Evolutionary conservation across 2,888 invertebrate species (phyloP).

Genomic region (Rotaria magnacalcarata): DNA sequence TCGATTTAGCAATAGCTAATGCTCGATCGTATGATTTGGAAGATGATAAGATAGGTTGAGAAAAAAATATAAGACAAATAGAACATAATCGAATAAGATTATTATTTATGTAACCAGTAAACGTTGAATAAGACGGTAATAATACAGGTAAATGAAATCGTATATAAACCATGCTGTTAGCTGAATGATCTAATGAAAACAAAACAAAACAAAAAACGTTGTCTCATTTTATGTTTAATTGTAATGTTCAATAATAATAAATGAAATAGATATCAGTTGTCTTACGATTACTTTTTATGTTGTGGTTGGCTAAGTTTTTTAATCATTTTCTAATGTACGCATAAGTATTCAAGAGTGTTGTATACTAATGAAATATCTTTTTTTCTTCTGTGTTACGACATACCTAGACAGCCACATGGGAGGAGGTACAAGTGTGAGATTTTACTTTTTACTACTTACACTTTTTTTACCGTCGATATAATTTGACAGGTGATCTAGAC

Average conservation of each 20-base stretch:
- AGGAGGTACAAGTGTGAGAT: neutral
- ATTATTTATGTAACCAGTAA: neutral
- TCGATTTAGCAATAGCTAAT: neutral
- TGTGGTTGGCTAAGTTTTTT: neutral
- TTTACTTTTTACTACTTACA: neutral
- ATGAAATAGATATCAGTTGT: neutral
- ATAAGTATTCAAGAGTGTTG: neutral
- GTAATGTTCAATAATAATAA: too few relatives aligned
- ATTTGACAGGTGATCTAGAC: conserved; percentile 21
- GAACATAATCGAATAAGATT: neutral
- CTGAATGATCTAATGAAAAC: neutral
- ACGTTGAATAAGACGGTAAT: neutral
- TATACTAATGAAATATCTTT: neutral
- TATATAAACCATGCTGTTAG: neutral
- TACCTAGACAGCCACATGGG: neutral
- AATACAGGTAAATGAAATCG: neutral
- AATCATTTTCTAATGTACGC: neutral
- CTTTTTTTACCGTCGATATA: neutral
- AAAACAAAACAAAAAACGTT: neutral
- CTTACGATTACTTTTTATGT: neutral
- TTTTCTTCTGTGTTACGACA: neutral
- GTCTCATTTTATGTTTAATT: neutral
- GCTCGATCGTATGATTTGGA: neutral
- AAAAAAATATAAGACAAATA: neutral
- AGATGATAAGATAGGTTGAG: neutral